Evolutionary conservation across 2,113 vertebrate species (phyloP).

Genomic region (Natator depressus): DNA sequence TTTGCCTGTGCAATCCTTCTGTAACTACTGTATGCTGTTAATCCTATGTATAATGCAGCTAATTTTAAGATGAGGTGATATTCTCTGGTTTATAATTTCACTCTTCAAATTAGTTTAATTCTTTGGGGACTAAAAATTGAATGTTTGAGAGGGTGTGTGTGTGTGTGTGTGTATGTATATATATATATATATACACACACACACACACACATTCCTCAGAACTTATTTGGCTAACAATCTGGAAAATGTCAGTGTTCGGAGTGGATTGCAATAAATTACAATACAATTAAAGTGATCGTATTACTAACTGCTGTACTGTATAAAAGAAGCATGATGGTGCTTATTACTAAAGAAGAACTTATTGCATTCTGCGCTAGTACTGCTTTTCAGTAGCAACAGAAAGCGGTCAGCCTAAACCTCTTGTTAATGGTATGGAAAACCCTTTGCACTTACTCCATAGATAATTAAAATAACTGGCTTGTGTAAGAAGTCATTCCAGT

Average conservation of each 20-base stretch:
- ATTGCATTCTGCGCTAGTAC: background rate
- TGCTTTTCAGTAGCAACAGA: background rate
- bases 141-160: background rate
- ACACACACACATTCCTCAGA: background rate
- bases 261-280: background rate
- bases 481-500: constrained; percentile 4
- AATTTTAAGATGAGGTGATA: background rate
- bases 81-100: background rate
- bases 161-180: too few species aligned
- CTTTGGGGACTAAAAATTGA: background rate
- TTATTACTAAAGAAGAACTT: background rate
- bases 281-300: background rate
- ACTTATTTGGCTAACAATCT: background rate
- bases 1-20: background rate
- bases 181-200: too few species aligned
- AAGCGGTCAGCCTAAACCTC: background rate
- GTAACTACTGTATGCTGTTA: background rate
- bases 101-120: background rate
- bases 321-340: background rate
- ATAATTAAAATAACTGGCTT: background rate
- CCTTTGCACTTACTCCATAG: background rate
- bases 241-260: background rate
- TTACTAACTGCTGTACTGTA: background rate
- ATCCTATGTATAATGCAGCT: background rate
- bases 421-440: background rate